A percentile compares a stretch with the other conserved stretches of the same genome.
These are phyloP conservation scores for Desmophyllum pertusum DNA, from an alignment of 92 coral and sea anemone species.

Conservation along the genomic window DNA sequence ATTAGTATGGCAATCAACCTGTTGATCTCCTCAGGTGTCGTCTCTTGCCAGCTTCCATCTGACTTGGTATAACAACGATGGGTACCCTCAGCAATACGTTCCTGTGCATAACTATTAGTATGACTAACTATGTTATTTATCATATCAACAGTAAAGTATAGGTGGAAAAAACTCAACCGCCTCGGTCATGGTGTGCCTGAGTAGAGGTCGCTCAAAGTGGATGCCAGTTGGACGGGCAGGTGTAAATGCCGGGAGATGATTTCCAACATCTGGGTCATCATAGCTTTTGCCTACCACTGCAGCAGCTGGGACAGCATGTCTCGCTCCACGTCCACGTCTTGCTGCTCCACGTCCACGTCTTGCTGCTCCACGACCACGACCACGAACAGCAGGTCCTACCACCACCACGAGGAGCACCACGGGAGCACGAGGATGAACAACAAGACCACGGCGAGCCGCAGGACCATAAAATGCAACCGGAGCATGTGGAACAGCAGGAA, in stretches of 20 bases:
- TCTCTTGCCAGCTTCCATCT: constrained; percentile 72
- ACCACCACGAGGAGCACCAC: no score
- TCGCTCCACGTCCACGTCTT: background rate
- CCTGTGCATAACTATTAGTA: constrained; percentile 68
- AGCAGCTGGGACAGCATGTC: background rate
- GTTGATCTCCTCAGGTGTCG: constrained; percentile 57
- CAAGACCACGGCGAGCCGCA: no score
- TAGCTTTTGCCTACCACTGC: background rate
- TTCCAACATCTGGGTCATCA: constrained; percentile 44
- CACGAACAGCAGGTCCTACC: background rate
- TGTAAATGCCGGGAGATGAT: constrained; percentile 52
- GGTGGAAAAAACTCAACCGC: constrained; percentile 70
- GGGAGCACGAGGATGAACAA: background rate
- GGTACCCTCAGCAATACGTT: constrained; percentile 43
- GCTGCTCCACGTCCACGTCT: no score
- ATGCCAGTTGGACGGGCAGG: constrained; percentile 63
- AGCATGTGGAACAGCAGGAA: no score
- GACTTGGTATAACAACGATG: constrained; percentile 38
- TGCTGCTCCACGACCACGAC: no score
- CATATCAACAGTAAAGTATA: constrained; percentile 58
- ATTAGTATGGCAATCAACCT: constrained; percentile 57
- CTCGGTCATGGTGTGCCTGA: constrained; percentile 52
- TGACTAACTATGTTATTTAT: constrained; percentile 35
- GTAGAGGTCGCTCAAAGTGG: constrained; percentile 49
- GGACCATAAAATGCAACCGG: no score